Evolutionary conservation across 1,140 invertebrate species (phyloP), one percentile per base, ranked within the genome.

Genomic region (Triops cancriformis): DNA sequence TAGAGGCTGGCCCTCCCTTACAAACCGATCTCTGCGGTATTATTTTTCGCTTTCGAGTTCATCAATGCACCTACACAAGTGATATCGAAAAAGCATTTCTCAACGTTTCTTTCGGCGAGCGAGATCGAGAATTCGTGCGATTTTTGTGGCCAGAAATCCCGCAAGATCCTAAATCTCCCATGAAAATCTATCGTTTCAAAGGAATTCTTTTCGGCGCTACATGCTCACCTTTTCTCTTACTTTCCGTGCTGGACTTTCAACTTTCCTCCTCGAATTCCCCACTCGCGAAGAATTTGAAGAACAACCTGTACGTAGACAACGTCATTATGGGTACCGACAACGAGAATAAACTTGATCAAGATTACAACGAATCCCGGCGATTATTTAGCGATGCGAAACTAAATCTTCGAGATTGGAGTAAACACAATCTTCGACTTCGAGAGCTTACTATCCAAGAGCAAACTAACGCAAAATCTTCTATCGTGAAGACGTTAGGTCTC

Each of bases 1-100:
- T 81, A 26, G 37, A 79, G 26, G 43, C 78, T 43, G 80, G 80
- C 23, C 76, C 80, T 5, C 51, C 12, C 77, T 75, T 77, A 76
- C 81, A 81, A 78, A 76, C 26, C 80, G 80, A 73, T 51, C 37
- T 83, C 26, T 80, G 81, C 18, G 31, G 37, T 37, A 77, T 82
- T n/a, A 11, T 83, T 1, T 10, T 82, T 18, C 28, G 81, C 31
- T 83, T 83, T 76, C 27, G 82, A 79, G 42, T 43, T 11, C 80
- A 80, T 73, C 31, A 42, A 14, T 80, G 81, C 72, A 84, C 82
- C 1, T 76, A 84, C 26, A 82, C 80, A 11, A 81, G 81, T n/a
- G 84, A 85, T 79, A 83, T 85, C 3, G 79, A 81, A 45, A 85
- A 85, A 77, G 85, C 85, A 82, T 87, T 84, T 31, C 2, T 77